phyloP scores from a whole-genome alignment of 1,140 invertebrate genomes.

The Neoseiulus cucumeris region DNA sequence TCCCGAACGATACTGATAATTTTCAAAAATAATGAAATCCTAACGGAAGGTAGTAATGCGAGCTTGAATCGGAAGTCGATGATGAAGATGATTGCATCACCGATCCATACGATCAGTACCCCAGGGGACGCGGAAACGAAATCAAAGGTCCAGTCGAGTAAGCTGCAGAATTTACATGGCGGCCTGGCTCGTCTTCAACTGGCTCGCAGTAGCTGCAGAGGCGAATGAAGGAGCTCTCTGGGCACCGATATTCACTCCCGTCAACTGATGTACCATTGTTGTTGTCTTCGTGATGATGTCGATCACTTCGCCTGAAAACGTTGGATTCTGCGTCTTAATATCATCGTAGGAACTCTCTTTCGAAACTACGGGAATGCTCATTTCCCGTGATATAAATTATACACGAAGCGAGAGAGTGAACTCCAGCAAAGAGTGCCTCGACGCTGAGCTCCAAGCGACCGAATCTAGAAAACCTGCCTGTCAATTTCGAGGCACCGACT shows the following conservation, averaged over 20 bases:
- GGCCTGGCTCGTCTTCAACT: conserved; percentile 1
- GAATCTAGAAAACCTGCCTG: conserved; percentile 27
- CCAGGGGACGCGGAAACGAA: too few species aligned
- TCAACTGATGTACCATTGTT: conserved; percentile 64
- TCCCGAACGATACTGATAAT: too few species aligned
- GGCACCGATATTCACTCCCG: conserved; percentile 59
- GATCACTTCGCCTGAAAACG: conserved; percentile 47
- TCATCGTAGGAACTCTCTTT: background rate
- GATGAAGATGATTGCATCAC: too few species aligned
- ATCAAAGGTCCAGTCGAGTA: too few species aligned
- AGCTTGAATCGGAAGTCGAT: too few species aligned
- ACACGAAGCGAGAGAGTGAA: background rate
- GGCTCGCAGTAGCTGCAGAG: background rate
- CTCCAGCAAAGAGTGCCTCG: background rate
- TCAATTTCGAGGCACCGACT: conserved; percentile 75
- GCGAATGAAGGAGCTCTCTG: conserved; percentile 22
- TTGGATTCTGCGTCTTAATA: background rate
- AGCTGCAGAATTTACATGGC: conserved; percentile 5
- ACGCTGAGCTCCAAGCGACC: background rate
- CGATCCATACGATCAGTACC: too few species aligned
- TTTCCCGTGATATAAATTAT: background rate
- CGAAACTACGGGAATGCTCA: background rate
- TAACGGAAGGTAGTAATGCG: too few species aligned
- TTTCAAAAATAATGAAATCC: too few species aligned
- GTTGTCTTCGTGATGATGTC: conserved; percentile 76